Evolutionary conservation across 2,113 vertebrate species (phyloP), one percentile per base, ranked within the genome.

Genomic region (Leucosticte australis): DNA sequence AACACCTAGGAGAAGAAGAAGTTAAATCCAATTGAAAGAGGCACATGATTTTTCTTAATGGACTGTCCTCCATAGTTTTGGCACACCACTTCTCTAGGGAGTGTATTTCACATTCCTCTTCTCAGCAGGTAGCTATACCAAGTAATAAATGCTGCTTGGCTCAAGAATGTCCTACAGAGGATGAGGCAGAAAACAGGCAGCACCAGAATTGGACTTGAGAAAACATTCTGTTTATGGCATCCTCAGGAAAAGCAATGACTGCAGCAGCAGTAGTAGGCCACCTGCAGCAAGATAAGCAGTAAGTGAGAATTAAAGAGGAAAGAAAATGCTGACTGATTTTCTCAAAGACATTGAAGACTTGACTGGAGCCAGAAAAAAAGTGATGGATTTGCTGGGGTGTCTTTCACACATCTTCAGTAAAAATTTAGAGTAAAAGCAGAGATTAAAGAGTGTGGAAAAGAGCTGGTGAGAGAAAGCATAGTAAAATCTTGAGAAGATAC

Each of bases 291-390:
- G 37, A 83, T 44, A 86, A 83, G 77, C 71, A 90, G 18, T 53
- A 79, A 71, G 50, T 37, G 75, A 89, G 69, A 83, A 95, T 59
- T 92, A 77, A 65, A 93, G 46, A 67, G 44, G 52, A 77, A 87
- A 76, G 67, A 82, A 94, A 93, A 76, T 71, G 87, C 81, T 86
- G 64, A 95, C 73, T 90, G 68, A 88, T 74, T 90, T 95, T 92
- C 73, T 90, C 55, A 91, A 91, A 92, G 62, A 65, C 3, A 10
- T 80, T 74, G 57, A 89, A 77, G 65, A 69, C 60, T 79, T 84
- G 67, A 84, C 55, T 83, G 46, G 35, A 87, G n/a, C 10, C 76
- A 94, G 67, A 85, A 94, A 80, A 79, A 47, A 82, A 92, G 76
- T 15, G 8, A 83, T 60, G 53, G 41, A 80, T 93, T 94, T 82